These are phyloP conservation scores for Spilogale gracilis DNA, from an alignment of 2,113 vertebrate species.

Conservation along the genomic window DNA sequence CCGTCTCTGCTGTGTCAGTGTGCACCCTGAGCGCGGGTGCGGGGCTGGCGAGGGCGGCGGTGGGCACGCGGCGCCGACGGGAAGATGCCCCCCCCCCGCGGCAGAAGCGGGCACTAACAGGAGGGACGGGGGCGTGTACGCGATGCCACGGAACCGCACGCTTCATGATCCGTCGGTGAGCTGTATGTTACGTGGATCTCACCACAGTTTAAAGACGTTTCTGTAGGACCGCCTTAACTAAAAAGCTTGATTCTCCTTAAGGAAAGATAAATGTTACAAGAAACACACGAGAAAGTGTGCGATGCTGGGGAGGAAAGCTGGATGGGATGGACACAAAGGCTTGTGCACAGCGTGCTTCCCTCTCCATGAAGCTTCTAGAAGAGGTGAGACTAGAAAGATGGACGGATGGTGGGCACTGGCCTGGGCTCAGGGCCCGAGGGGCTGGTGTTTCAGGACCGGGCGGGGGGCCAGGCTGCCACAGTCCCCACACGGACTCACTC, in stretches of 20 bases:
- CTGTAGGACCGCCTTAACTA: neutral
- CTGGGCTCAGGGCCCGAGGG: no score
- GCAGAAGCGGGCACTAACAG: neutral
- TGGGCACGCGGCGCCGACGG: neutral
- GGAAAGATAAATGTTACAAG: neutral
- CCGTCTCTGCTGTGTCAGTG: neutral
- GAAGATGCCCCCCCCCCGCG: neutral
- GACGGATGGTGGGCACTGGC: no score
- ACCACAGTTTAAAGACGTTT: neutral
- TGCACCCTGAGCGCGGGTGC: neutral
- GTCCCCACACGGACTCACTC: neutral
- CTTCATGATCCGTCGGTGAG: neutral
- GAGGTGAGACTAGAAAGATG: neutral
- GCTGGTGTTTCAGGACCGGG: neutral
- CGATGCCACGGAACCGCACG: neutral
- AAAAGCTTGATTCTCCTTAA: neutral
- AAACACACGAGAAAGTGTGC: neutral
- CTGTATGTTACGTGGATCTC: neutral
- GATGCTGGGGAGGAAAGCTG: neutral
- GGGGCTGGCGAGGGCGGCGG: neutral
- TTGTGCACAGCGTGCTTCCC: accelerated
- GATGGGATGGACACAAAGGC: neutral
- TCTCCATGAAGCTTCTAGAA: neutral
- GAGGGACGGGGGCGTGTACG: neutral
- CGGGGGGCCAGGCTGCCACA: neutral